A percentile compares a stretch with the other conserved stretches of the same genome.
phyloP scores from a whole-genome alignment of 64 coral and sea anemone genomes.

The Anthopleura sola region DNA sequence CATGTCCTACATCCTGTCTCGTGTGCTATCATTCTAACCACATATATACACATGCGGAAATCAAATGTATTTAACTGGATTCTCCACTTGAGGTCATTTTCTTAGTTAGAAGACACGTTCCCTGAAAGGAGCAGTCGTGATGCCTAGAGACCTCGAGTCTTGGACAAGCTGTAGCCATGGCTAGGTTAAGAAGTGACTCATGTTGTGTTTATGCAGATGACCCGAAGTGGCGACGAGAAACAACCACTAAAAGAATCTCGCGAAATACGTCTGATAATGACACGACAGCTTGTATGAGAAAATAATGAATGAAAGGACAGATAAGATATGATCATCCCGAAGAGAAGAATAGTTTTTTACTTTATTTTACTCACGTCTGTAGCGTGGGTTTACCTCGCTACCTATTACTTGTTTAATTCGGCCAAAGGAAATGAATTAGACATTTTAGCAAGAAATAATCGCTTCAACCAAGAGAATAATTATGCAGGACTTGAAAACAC shows the following conservation, averaged over 20 bases:
- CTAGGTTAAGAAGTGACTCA: not conserved
- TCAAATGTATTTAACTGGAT: conserved; percentile 10
- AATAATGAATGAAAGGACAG: not conserved
- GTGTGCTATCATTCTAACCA: not conserved
- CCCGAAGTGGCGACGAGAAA: not conserved
- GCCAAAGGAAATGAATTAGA: conserved; percentile 25
- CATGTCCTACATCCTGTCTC: too few species aligned
- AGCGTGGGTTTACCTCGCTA: conserved; percentile 79
- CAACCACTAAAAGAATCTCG: not conserved
- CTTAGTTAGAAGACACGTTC: not conserved
- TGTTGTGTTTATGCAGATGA: not conserved
- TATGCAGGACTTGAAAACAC: conserved; percentile 29
- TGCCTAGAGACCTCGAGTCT: not conserved
- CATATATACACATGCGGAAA: conserved; percentile 4
- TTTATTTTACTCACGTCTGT: conserved; percentile 67
- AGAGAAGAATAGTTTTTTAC: conserved; percentile 79
- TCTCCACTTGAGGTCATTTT: not conserved
- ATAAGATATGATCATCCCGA: conserved; percentile 78
- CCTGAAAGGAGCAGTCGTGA: not conserved
- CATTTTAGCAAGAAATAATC: not conserved
- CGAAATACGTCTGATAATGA: not conserved
- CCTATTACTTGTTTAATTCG: conserved; percentile 71
- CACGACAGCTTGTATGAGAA: not conserved
- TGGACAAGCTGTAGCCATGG: not conserved
- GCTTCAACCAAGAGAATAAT: not conserved